phyloP scores from a whole-genome alignment of 1,140 invertebrate species.

The Atopsyche davidsoni region DNA sequence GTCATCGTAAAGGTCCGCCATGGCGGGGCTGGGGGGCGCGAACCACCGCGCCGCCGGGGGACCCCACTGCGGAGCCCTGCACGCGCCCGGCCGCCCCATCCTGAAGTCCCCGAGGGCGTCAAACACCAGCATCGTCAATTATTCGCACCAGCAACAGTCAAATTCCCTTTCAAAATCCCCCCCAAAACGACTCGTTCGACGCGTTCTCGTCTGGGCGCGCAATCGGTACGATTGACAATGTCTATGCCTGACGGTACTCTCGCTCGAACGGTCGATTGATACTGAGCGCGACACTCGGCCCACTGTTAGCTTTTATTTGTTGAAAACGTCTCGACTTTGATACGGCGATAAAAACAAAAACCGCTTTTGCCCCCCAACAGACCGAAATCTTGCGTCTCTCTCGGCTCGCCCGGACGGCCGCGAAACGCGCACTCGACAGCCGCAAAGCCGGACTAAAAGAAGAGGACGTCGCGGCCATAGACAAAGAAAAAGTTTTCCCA shows the following conservation, averaged over 20 bases:
- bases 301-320: constrained; percentile 27
- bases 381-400: constrained; percentile 9
- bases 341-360: constrained; percentile 26
- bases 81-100: constrained; percentile 21
- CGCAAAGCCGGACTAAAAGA: too few relatives aligned
- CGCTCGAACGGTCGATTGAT: background rate
- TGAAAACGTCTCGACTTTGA: constrained; percentile 26
- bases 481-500: constrained; percentile 8
- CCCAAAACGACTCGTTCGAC: too few relatives aligned
- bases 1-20: constrained; percentile 23
- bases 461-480: too few relatives aligned
- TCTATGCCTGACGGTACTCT: too few relatives aligned
- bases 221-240: too few relatives aligned
- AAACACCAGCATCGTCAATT: constrained; percentile 24
- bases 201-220: too few relatives aligned
- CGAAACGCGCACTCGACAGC: constrained; percentile 8
- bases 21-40: constrained; percentile 11
- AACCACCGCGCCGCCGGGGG: constrained; percentile 17
- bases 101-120: constrained; percentile 22
- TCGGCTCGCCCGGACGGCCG: background rate
- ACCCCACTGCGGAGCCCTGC: constrained; percentile 21
- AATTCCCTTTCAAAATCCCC: background rate
- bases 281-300: constrained; percentile 2
- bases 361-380: constrained; percentile 23
- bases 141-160: constrained; percentile 1